phyloP scores from a whole-genome alignment of 2,113 vertebrate genomes.

The Notiomystis cincta region DNA sequence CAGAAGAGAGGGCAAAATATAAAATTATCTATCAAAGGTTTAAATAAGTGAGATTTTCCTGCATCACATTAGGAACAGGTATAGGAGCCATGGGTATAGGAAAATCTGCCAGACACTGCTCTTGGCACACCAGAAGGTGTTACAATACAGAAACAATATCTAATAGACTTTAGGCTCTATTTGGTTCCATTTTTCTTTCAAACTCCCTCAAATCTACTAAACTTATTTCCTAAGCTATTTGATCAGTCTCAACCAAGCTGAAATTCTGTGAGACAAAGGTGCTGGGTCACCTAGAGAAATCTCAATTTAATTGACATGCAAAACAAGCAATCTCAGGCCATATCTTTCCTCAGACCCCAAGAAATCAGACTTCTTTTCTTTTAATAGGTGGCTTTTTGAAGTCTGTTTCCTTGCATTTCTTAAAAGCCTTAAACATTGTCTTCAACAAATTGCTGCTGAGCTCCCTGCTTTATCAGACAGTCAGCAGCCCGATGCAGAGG shows the following conservation, averaged over 20 bases:
- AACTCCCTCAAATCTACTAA: neutral
- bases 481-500: neutral
- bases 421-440: neutral
- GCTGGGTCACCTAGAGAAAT: neutral
- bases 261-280: neutral
- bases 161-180: neutral
- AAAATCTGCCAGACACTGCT: neutral
- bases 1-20: neutral
- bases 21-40: neutral
- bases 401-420: neutral
- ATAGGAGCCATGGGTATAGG: neutral
- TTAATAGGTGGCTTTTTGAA: neutral
- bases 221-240: neutral
- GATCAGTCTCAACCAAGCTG: neutral
- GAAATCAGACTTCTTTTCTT: neutral
- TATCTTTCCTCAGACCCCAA: neutral
- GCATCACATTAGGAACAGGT: neutral
- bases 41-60: neutral
- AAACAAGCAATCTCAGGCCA: neutral
- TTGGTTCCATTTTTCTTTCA: neutral
- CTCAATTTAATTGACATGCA: neutral
- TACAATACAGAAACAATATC: neutral
- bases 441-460: neutral
- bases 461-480: neutral
- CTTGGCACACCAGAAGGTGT: neutral